A percentile compares a stretch with the other conserved stretches of the same genome.
These are phyloP conservation scores for Oreohelix idahoensis DNA, from an alignment of 1,140 invertebrate genomes.

Conservation along the genomic window DNA sequence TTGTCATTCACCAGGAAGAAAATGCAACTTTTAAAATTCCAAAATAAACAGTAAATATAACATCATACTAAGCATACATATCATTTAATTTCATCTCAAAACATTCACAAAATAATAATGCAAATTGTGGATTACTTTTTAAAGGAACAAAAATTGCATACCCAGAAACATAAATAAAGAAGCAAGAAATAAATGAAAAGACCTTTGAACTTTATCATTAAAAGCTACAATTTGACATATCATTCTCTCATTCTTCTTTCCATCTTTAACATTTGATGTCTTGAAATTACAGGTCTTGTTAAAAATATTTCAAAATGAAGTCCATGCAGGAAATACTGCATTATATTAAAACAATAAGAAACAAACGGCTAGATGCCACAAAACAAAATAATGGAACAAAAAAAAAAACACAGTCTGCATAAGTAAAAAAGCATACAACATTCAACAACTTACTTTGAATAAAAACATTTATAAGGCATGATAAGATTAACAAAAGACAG, in stretches of 20 bases:
- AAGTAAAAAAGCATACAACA: not conserved
- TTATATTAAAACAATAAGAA: too few relatives aligned
- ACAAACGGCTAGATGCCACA: too few relatives aligned
- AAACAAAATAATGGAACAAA: not conserved
- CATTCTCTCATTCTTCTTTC: too few relatives aligned
- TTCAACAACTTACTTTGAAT: not conserved
- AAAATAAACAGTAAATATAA: not conserved
- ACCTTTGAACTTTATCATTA: not conserved
- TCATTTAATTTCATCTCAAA: not conserved
- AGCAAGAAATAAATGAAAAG: not conserved
- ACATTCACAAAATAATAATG: not conserved
- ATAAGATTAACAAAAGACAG: conserved; percentile 2
- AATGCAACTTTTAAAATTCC: not conserved
- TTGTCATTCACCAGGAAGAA: not conserved
- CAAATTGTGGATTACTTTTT: not conserved
- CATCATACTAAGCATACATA: not conserved
- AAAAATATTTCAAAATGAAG: too few relatives aligned
- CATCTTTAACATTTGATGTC: too few relatives aligned
- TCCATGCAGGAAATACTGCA: too few relatives aligned
- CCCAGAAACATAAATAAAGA: not conserved
- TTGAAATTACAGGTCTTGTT: too few relatives aligned
- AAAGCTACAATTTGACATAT: too few relatives aligned
- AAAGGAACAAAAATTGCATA: conserved; percentile 1
- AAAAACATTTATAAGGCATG: not conserved
- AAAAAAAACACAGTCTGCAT: not conserved